Evolutionary conservation across 2,113 vertebrate genomes (phyloP).

Genomic region (Triplophysa tibetana): DNA sequence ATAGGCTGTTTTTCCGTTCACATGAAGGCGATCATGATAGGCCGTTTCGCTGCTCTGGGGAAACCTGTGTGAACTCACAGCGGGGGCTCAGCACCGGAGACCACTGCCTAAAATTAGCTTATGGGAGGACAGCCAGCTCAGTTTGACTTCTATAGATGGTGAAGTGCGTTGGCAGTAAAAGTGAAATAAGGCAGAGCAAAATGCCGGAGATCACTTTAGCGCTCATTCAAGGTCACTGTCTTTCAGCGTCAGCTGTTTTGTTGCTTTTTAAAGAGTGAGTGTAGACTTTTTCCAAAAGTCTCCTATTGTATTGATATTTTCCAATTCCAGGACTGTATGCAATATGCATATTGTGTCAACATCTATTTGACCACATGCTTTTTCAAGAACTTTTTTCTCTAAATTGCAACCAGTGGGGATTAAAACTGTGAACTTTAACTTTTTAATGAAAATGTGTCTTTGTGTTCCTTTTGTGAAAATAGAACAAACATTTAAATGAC

Average conservation of each 20-base stretch:
- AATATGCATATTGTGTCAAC: too few species aligned
- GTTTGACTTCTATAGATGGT: constrained; percentile 98
- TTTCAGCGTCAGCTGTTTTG: constrained; percentile 82
- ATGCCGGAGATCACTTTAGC: constrained; percentile 76
- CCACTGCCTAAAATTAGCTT: constrained; percentile 89
- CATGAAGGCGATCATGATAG: constrained; percentile 15
- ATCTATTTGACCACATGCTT: too few species aligned
- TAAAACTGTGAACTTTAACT: too few species aligned
- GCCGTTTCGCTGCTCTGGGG: constrained; percentile 30
- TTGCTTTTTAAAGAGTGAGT: constrained; percentile 47
- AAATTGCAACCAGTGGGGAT: too few species aligned
- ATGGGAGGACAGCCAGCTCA: constrained; percentile 77
- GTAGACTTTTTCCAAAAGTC: not conserved
- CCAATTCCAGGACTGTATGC: not conserved
- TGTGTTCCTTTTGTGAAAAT: too few species aligned
- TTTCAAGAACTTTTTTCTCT: too few species aligned
- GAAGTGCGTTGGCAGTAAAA: constrained; percentile 82
- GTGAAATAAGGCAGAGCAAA: constrained; percentile 89
- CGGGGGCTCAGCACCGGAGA: constrained; percentile 48
- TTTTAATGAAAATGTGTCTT: too few species aligned
- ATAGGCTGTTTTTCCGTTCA: constrained; percentile 15
- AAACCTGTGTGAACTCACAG: constrained; percentile 38
- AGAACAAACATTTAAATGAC: too few species aligned
- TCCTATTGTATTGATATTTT: not conserved
- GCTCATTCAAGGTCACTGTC: constrained; percentile 89